phyloP scores from a whole-genome alignment of 2,113 vertebrate genomes.

The Bucco capensis region DNA sequence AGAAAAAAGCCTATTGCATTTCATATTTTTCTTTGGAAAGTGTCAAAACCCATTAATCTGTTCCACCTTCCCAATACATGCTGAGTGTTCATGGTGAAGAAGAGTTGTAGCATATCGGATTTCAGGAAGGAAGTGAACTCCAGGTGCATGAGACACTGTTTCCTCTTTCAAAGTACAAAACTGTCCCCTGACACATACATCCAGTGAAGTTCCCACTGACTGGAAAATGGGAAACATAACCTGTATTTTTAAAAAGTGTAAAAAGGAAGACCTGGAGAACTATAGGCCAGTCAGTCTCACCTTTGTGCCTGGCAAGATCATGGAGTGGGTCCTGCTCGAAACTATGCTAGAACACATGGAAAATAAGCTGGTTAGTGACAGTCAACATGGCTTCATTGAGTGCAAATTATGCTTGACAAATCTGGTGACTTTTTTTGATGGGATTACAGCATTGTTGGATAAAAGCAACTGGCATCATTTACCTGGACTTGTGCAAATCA shows the following conservation, averaged over 20 bases:
- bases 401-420: not conserved
- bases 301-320: not conserved
- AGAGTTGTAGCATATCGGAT: not conserved
- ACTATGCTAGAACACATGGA: not conserved
- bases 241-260: not conserved
- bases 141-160: not conserved
- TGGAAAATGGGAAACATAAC: not conserved
- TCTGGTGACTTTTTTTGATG: not conserved
- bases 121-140: not conserved
- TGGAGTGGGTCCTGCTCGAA: not conserved
- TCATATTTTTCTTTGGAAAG: not conserved
- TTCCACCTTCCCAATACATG: not conserved
- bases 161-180: not conserved
- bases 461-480: not conserved
- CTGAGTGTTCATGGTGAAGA: not conserved
- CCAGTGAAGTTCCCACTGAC: not conserved
- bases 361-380: not conserved
- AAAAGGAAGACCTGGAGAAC: not conserved
- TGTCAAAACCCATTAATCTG: not conserved
- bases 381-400: not conserved
- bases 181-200: not conserved
- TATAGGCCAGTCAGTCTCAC: not conserved
- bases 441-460: not conserved
- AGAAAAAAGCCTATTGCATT: not conserved
- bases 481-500: not conserved